A percentile compares a stretch with the other conserved stretches of the same genome.
phyloP scores from a whole-genome alignment of 2,113 vertebrate genomes.

The Crotalus helleri region DNA sequence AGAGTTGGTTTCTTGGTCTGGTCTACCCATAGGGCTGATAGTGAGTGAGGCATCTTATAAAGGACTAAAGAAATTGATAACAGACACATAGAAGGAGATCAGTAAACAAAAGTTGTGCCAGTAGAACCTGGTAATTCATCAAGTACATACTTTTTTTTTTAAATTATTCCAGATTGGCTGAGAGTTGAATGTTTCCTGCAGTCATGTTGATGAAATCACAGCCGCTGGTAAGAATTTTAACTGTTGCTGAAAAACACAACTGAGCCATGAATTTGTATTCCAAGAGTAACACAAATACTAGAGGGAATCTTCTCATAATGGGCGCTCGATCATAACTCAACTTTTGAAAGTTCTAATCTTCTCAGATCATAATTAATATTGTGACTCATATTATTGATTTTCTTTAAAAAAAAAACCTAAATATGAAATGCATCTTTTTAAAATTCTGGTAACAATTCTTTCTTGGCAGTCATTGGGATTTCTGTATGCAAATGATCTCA shows the following conservation, averaged over 20 bases:
- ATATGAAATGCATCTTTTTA: slow-evolving; percentile 27
- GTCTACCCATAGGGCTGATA: background rate
- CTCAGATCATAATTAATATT: slow-evolving; percentile 44
- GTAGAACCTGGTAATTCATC: background rate
- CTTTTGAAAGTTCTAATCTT: slow-evolving; percentile 42
- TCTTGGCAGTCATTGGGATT: slow-evolving; percentile 30
- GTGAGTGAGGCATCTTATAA: background rate
- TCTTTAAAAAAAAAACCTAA: slow-evolving; percentile 1
- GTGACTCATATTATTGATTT: slow-evolving; percentile 18
- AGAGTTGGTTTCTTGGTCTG: background rate
- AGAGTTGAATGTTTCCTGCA: background rate
- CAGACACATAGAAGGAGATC: background rate
- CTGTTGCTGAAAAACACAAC: background rate
- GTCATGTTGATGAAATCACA: background rate
- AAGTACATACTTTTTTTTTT: background rate
- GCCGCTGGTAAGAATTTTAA: slow-evolving; percentile 24
- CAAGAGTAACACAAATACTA: slow-evolving; percentile 30
- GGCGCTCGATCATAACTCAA: slow-evolving; percentile 19
- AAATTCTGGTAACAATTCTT: slow-evolving; percentile 23
- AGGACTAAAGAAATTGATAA: background rate
- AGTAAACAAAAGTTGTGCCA: background rate
- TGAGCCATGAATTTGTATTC: slow-evolving; percentile 5
- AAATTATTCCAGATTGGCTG: background rate
- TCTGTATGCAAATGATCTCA: slow-evolving; percentile 8
- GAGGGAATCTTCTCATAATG: slow-evolving; percentile 27